Evolutionary conservation across 2,797 vertebrate species (phyloP), one percentile per base, ranked within the genome.

Genomic region (Catharus ustulatus): DNA sequence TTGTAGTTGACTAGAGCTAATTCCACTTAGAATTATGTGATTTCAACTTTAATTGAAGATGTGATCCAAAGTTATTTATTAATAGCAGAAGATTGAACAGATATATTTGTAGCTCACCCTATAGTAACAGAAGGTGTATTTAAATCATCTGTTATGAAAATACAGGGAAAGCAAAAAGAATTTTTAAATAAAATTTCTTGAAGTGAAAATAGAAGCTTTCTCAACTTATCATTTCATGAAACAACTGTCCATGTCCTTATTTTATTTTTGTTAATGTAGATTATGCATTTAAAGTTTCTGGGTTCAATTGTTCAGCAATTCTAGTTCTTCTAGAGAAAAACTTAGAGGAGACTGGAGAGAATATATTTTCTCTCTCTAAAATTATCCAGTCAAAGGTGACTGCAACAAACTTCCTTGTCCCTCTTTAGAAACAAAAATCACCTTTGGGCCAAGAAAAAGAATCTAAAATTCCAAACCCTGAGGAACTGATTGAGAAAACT

Each of bases 401-500:
- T 84, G n/a, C 67, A 86, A 36, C 26, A 93, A 93, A 67, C 26
- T 77, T 91, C 18, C 38, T 86, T 90, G 51, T 12, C 18, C 7
- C 18, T 87, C 59, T 79, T 90, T 58, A 71, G 79, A 87, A 68
- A 76, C 22, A 87, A 9, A 86, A 85, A 76, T 88, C 10, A 45
- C 51, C 67, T 94, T 85, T 87, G 42, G 51, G 38, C 27, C 24
- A 59, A 86, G 57, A 72, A 67, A 95, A 88, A 73, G 15, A 92
- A 85, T 63, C 42, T 91, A 42, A 93, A 93, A 93, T 57, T 88
- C 49, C 26, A 91, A 51, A 84, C 66, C 90, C 73, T 38, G 29
- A 95, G 87, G 78, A 96, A 88, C 29, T 82, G 87, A 89, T 72
- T 5, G 13, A 94, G 75, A 87, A 96, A 94, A 71, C 62, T 91